Conservation (phyloP, 2,797 vertebrate genomes). For the Eulemur rubriventer region DNA sequence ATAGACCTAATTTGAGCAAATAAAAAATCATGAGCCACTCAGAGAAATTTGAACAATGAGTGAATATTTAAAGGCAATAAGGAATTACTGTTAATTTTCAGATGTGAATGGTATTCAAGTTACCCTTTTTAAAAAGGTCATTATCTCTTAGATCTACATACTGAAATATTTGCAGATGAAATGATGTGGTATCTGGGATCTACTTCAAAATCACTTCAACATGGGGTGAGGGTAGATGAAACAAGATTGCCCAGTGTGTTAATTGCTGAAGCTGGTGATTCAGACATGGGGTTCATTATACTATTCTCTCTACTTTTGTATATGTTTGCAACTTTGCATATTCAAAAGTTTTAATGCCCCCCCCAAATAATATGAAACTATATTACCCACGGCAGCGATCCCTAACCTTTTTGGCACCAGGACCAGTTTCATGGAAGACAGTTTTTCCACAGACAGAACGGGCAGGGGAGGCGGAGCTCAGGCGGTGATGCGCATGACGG, state of each 20-base stretch:
- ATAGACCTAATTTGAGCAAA: not conserved
- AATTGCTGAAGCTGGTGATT: not conserved
- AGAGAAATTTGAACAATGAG: not conserved
- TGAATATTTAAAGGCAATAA: not conserved
- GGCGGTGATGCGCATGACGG: no score
- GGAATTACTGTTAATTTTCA: not conserved
- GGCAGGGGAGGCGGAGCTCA: no score
- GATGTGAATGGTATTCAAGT: not conserved
- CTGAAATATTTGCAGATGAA: not conserved
- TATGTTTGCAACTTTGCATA: not conserved
- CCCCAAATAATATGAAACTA: not conserved
- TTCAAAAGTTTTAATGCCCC: not conserved
- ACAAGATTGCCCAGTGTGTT: not conserved
- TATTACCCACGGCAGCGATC: not conserved
- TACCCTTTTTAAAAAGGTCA: constrained; percentile 63
- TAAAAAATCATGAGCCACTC: not conserved
- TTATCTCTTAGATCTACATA: not conserved
- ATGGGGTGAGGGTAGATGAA: not conserved
- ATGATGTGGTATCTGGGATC: not conserved
- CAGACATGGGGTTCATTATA: not conserved
- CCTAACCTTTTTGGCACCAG: no score
- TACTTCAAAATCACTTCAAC: not conserved
- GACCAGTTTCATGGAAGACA: no score
- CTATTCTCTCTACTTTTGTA: not conserved
- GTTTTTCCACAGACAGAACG: no score